Percentiles rank a stretch among this genome's conserved stretches.
Evolutionary conservation across 1,140 invertebrate species (phyloP).

Genomic region (Tribolium madens): DNA sequence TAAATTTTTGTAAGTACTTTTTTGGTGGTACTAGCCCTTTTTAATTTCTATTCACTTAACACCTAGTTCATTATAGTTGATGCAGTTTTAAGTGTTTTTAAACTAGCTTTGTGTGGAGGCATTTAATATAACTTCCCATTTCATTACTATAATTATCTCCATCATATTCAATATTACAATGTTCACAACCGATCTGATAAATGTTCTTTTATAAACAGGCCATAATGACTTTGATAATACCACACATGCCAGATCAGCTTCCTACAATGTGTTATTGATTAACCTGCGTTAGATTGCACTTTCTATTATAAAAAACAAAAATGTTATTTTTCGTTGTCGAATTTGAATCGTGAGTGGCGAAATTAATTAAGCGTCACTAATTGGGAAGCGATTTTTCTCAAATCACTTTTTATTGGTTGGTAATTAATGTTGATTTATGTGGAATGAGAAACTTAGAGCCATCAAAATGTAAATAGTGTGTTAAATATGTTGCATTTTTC

Average conservation of each 20-base stretch:
- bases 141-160: constrained; percentile 48
- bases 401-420: constrained; percentile 13
- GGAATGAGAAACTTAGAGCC: constrained; percentile 20
- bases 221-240: constrained; percentile 44
- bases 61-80: constrained; percentile 41
- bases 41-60: constrained; percentile 34
- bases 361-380: constrained; percentile 23
- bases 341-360: neutral
- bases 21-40: neutral
- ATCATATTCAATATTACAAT: constrained; percentile 49
- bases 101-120: constrained; percentile 44
- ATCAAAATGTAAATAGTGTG: constrained; percentile 32
- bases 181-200: constrained; percentile 48
- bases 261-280: constrained; percentile 30
- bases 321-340: constrained; percentile 7
- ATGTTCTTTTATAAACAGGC: constrained; percentile 38
- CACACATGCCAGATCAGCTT: constrained; percentile 42
- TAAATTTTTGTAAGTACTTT: too few species aligned
- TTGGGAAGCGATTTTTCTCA: constrained; percentile 5
- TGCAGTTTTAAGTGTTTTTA: constrained; percentile 45
- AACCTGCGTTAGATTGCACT: constrained; percentile 35
- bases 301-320: constrained; percentile 33
- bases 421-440: constrained; percentile 38
- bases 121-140: constrained; percentile 45
- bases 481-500: constrained; percentile 30